Base-by-base conservation (phyloP, 2,888 invertebrate species). In the Amphimallon solstitiale region DNA sequence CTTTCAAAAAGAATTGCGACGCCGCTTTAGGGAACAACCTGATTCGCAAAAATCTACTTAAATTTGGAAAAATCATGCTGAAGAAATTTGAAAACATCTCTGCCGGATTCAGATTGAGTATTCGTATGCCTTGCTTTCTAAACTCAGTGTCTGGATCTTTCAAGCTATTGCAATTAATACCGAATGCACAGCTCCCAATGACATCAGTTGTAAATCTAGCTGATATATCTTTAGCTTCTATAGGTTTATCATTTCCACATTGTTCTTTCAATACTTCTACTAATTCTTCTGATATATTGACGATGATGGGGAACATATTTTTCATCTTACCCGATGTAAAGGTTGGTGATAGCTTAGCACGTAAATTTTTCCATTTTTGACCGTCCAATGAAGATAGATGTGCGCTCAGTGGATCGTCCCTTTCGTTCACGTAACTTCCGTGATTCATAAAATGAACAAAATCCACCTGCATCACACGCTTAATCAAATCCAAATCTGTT, bases 401-500 rank as follows among this genome's bases (percentile, higher is more conserved):
- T 0, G 82, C 85, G 0, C 86, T 84, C 14, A 89, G 68, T 0
- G 85, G 87, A 75, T 89, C 88, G 2, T 84, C 82, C 3, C 84
- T 78, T 48, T 87, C 87, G 59, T 88, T 86, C 21, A 78, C 81
- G 72, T 85, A 86, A 15, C 86, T 78, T 0, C 88, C 88, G 43
- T 88, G 86, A 62, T 88, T 87, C 74, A 86, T 85, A 67, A 89
- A 89, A 74, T 86, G 80, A 2, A 79, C 79, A 68, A 87, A 89
- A 71, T 89, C 88, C 66, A 84, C 85, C 43, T 85, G 83, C 71
- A 88, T 73, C 14, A 89, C 79, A 48, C 82, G 80, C 34, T 72
- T 71, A 14, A 71, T 66, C 10, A 67, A 14, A 12, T 77, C 74
- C 19, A 75, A 64, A 68, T 77, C 74, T 3, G 74, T 62, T 6